These are phyloP conservation scores for Platygyra sinensis DNA, from an alignment of 64 coral and sea anemone genomes.

Conservation along the genomic window DNA sequence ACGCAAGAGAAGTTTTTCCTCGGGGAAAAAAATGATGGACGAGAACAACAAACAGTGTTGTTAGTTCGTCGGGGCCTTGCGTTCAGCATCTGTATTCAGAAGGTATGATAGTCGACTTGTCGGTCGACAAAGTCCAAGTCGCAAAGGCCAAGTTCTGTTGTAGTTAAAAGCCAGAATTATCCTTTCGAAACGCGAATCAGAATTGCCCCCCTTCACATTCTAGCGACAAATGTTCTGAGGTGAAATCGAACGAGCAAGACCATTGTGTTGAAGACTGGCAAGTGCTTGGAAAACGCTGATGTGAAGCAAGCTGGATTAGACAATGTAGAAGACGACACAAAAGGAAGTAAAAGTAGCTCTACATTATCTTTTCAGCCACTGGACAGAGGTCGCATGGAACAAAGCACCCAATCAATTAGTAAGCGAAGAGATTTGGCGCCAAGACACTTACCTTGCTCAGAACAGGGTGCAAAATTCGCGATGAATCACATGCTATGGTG, in stretches of 20 bases:
- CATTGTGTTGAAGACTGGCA: not conserved
- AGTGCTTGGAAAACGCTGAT: not conserved
- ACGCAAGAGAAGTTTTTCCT: slow-evolving; percentile 72
- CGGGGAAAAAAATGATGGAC: slow-evolving; percentile 24
- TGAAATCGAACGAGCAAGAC: not conserved
- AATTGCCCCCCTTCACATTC: not conserved
- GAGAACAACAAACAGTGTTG: not conserved
- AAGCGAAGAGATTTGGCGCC: slow-evolving; percentile 11
- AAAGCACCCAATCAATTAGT: not conserved
- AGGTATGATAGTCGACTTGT: not conserved
- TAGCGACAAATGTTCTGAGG: not conserved
- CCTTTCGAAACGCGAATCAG: not conserved
- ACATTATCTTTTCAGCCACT: not conserved
- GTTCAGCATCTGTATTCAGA: not conserved
- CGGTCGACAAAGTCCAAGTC: not conserved
- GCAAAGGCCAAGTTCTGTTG: slow-evolving; percentile 4
- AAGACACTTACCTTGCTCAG: slow-evolving; percentile 9
- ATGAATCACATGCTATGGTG: not conserved
- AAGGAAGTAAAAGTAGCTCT: not conserved
- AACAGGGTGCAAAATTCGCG: not conserved
- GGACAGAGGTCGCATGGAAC: not conserved
- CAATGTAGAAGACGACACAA: not conserved
- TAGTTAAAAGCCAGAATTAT: not conserved
- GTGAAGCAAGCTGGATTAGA: not conserved
- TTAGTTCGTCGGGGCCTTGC: not conserved